phyloP scores from a whole-genome alignment of 2,113 vertebrate species.

The Asarcornis scutulata region DNA sequence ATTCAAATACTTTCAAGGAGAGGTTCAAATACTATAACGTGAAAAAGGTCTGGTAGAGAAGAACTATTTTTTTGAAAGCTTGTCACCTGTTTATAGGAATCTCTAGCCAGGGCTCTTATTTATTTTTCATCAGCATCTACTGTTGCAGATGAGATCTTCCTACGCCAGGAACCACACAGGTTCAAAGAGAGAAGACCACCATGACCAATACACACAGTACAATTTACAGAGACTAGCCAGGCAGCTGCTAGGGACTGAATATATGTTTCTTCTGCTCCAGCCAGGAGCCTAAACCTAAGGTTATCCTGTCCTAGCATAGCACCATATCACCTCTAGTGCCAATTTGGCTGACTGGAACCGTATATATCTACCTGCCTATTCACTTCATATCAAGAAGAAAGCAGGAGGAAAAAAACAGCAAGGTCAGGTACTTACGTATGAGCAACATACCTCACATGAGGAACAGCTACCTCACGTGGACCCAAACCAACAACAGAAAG shows the following conservation, averaged over 20 bases:
- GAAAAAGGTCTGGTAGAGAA: neutral
- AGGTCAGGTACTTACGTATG: neutral
- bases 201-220: neutral
- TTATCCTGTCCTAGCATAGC: constrained; percentile 14
- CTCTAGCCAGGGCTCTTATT: neutral
- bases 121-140: neutral
- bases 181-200: neutral
- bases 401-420: neutral
- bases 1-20: neutral
- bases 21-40: neutral
- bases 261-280: neutral
- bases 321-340: constrained; percentile 19
- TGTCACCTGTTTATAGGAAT: neutral
- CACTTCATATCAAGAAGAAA: constrained; percentile 33
- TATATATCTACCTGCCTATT: constrained; percentile 33
- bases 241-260: neutral
- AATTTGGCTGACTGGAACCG: constrained; percentile 11
- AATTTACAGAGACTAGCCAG: neutral
- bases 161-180: neutral
- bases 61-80: neutral
- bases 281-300: constrained; percentile 4
- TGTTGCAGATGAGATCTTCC: neutral
- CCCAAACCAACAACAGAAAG: neutral
- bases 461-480: neutral
- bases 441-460: neutral